phyloP scores from a whole-genome alignment of 2,888 invertebrate species.

The Drosophila meridionalis region DNA sequence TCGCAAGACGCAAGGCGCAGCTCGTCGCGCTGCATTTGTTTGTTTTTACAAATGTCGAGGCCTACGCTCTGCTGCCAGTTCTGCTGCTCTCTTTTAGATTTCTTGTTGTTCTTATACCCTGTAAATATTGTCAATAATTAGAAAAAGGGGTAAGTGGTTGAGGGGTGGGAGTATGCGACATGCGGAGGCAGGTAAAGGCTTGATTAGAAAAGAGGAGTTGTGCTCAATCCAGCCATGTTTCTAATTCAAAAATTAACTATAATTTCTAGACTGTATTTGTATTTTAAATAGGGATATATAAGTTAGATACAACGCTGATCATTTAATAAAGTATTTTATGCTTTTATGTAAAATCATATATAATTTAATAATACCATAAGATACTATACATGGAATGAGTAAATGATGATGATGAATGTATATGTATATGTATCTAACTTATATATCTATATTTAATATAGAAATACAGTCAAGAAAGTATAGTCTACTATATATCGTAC shows the following conservation, averaged over 20 bases:
- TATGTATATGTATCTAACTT: no score
- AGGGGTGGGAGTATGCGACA: background rate
- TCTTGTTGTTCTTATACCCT: constrained; percentile 9
- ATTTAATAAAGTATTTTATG: no score
- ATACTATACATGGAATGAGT: no score
- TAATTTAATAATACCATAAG: no score
- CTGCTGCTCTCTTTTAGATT: background rate
- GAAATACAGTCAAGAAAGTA: no score
- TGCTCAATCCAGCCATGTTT: background rate
- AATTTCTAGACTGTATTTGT: background rate
- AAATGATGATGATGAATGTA: no score
- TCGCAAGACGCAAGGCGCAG: constrained; percentile 10
- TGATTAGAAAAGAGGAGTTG: background rate
- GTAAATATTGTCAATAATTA: background rate
- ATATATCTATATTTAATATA: no score
- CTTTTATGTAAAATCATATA: no score
- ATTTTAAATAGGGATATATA: background rate
- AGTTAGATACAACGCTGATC: no score
- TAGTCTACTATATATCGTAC: no score
- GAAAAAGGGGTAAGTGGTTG: background rate
- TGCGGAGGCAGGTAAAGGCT: background rate
- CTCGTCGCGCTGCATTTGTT: constrained; percentile 39
- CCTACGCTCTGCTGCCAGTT: constrained; percentile 13
- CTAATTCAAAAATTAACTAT: background rate
- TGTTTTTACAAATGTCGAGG: constrained; percentile 58